phyloP scores from a whole-genome alignment of 2,113 vertebrate species.

The Pituophis catenifer region DNA sequence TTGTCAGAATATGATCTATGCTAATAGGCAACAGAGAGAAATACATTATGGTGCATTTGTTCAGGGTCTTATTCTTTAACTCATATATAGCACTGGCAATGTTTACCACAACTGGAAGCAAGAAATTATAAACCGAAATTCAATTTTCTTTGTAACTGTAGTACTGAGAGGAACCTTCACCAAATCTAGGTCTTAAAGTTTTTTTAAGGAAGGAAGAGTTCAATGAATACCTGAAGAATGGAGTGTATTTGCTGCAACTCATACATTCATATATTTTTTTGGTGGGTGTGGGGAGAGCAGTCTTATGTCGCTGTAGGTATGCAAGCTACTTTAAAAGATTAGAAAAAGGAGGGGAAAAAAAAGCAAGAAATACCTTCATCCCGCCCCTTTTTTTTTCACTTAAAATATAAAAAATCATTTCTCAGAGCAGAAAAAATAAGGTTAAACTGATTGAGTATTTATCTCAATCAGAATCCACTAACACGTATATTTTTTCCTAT shows the following conservation, averaged over 20 bases:
- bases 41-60: constrained; percentile 24
- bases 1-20: constrained; percentile 43
- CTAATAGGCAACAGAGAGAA: constrained; percentile 42
- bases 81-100: neutral
- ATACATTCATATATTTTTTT: no score
- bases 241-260: neutral
- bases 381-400: neutral
- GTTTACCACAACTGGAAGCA: constrained; percentile 1
- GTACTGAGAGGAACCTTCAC: neutral
- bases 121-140: constrained; percentile 22
- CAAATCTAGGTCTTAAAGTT: neutral
- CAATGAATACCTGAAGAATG: neutral
- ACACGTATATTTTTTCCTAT: neutral
- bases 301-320: neutral
- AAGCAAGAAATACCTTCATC: neutral
- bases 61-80: constrained; percentile 51
- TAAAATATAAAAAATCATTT: neutral
- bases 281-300: neutral
- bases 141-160: neutral
- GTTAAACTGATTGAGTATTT: neutral
- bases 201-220: neutral
- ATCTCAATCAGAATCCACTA: neutral
- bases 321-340: neutral
- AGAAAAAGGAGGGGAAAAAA: neutral
- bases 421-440: neutral